Evolutionary conservation across 53 echinoderm and acorn worm genomes (phyloP).

Genomic region (Echinometra lucunter): DNA sequence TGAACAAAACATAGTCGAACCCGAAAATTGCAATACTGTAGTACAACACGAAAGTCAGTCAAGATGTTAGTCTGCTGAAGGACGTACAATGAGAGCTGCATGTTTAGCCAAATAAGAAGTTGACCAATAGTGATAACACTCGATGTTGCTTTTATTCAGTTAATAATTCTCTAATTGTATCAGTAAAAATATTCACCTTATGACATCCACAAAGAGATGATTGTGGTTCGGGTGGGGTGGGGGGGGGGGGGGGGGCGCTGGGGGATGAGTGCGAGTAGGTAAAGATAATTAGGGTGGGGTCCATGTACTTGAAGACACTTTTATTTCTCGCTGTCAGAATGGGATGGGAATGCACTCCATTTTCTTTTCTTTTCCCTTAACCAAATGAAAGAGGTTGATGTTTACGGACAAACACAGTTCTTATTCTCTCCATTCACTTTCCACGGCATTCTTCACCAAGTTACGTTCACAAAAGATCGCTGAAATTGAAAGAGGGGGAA

Average conservation of each 20-base stretch:
- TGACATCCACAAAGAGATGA: background rate
- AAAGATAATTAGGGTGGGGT: background rate
- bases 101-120: background rate
- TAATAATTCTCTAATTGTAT: background rate
- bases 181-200: background rate
- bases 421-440: conserved; percentile 1
- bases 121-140: background rate
- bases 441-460: background rate
- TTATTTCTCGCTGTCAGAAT: background rate
- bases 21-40: background rate
- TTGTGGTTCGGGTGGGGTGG: background rate
- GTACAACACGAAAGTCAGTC: background rate
- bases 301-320: conserved; percentile 3
- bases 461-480: conserved; percentile 27
- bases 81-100: background rate
- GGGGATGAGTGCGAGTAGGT: too few relatives aligned
- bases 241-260: too few relatives aligned
- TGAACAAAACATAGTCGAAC: background rate
- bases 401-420: conserved; percentile 48
- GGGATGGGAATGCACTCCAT: conserved; percentile 5
- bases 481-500: conserved; percentile 3
- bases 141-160: background rate
- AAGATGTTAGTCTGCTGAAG: background rate
- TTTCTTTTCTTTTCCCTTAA: background rate
- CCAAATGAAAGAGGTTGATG: conserved; percentile 11